A percentile compares a stretch with the other conserved stretches of the same genome.
Conservation (phyloP, 1,140 invertebrate species). For the Cotesia typhae region DNA sequence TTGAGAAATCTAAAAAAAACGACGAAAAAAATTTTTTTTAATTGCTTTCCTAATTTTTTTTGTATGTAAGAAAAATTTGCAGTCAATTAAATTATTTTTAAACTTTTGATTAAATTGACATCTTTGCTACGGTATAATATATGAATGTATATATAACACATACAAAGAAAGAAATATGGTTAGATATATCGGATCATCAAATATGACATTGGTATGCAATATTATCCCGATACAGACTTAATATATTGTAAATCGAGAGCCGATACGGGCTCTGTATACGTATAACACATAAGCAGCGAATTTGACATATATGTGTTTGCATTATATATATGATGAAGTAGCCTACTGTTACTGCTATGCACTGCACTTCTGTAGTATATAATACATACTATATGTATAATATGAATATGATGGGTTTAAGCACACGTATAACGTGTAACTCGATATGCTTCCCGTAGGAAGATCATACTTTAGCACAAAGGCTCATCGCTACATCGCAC, state of each 20-base stretch:
- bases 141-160: no score
- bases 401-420: no score
- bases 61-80: no score
- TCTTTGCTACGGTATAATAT: no score
- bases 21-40: no score
- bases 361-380: no score
- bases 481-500: conserved; percentile 64
- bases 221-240: conserved; percentile 25
- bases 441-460: conserved; percentile 60
- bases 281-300: neutral
- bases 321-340: conserved; percentile 18
- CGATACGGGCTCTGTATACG: conserved; percentile 8
- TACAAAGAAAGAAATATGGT: conserved; percentile 43
- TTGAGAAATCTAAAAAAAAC: no score
- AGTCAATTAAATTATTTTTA: no score
- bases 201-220: conserved; percentile 25
- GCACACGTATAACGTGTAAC: conserved; percentile 48
- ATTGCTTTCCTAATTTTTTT: no score
- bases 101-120: no score
- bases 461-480: conserved; percentile 62
- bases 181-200: neutral
- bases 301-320: conserved; percentile 31
- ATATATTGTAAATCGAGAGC: conserved; percentile 20
- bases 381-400: neutral
- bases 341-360: no score